A percentile compares a stretch with the other conserved stretches of the same genome.
These are phyloP conservation scores for Trissolcus basalis DNA, from an alignment of 1,140 invertebrate species.

Conservation along the genomic window DNA sequence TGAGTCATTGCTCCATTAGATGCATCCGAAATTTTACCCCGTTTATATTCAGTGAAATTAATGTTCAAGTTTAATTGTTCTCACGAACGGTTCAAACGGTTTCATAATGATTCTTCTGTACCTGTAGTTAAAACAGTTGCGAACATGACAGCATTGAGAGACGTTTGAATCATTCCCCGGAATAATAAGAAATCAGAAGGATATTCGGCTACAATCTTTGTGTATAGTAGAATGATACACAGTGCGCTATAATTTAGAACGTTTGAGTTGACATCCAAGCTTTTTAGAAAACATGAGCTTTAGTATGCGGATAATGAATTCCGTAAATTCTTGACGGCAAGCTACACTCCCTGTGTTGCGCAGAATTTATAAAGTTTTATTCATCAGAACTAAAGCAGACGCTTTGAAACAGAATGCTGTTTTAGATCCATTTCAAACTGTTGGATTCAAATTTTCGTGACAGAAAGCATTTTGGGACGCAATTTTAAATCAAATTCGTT, in stretches of 20 bases:
- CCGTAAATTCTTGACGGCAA: constrained; percentile 42
- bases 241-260: constrained; percentile 33
- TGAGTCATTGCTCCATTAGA: no score
- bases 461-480: no score
- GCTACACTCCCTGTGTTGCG: constrained; percentile 28
- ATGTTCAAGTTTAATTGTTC: no score
- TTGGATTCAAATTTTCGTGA: no score
- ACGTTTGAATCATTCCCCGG: constrained; percentile 5
- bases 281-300: constrained; percentile 41
- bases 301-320: constrained; percentile 44
- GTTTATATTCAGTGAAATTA: neutral
- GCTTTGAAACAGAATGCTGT: no score
- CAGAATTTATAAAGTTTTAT: constrained; percentile 1
- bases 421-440: no score
- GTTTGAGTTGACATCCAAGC: constrained; percentile 43
- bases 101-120: no score
- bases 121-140: no score
- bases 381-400: neutral
- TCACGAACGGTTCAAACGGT: no score
- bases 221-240: no score
- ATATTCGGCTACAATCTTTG: constrained; percentile 5
- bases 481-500: no score
- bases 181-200: constrained; percentile 38
- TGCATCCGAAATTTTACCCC: neutral
- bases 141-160: no score